A percentile compares a stretch with the other conserved stretches of the same genome.
phyloP scores from a whole-genome alignment of 2,113 vertebrate genomes.

The Crotophaga sulcirostris region DNA sequence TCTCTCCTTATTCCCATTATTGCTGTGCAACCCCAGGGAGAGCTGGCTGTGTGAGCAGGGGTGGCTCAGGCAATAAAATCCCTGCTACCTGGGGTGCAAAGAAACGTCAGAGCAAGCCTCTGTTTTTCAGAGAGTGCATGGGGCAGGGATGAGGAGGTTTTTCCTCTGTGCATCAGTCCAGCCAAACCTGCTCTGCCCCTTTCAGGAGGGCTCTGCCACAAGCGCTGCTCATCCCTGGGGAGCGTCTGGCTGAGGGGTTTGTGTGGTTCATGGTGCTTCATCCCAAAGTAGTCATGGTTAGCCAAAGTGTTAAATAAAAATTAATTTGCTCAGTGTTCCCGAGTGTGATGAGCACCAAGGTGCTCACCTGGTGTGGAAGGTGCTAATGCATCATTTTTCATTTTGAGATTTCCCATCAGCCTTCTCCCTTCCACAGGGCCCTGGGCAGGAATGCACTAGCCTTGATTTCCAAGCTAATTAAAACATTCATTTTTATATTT shows the following conservation, averaged over 20 bases:
- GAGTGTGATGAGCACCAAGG: background rate
- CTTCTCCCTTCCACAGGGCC: background rate
- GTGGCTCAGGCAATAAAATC: background rate
- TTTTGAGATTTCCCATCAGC: background rate
- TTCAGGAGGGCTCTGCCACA: background rate
- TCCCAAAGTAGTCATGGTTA: background rate
- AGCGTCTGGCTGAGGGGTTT: background rate
- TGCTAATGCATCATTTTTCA: background rate
- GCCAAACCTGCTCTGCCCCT: background rate
- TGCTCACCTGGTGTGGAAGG: background rate
- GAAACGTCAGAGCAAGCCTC: background rate
- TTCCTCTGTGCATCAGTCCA: rapidly evolving
- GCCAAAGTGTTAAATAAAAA: background rate
- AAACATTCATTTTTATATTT: background rate
- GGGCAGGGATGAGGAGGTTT: background rate
- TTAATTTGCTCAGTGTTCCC: rapidly evolving
- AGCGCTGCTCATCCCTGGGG: background rate
- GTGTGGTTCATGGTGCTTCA: background rate
- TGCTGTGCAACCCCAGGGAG: background rate
- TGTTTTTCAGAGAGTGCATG: background rate
- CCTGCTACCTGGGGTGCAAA: background rate
- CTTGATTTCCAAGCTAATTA: background rate
- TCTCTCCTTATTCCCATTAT: background rate
- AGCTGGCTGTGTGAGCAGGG: background rate
- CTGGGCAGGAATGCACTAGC: background rate